Evolutionary conservation across 1,140 invertebrate species (phyloP), one percentile per base, ranked within the genome.

Genomic region (Scylla paramamosain): DNA sequence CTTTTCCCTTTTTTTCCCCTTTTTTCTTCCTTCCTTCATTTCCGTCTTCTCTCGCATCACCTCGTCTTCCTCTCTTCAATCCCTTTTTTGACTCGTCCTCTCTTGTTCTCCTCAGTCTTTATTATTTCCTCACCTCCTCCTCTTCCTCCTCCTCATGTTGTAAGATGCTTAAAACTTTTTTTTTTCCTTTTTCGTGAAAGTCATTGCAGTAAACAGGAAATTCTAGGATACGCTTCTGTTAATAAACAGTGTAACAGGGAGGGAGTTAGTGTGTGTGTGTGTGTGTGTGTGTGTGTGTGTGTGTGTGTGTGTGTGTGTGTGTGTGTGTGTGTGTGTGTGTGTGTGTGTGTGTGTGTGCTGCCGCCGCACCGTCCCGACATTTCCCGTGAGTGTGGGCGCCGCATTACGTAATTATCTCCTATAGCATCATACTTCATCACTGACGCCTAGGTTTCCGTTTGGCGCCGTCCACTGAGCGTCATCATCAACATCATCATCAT

Each of bases 81-180:
- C n/a, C 20, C n/a, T 20, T 77, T 77, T 77, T 77, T n/a, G 0
- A 20, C 67, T 12, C 25, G 0, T n/a, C 25, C n/a, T 77, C 25
- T n/a, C 20, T 77, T 20, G 4, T 77, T n/a, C 32, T 16, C 29
- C 14, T 88, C 87, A 39, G 29, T 31, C 31, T 88, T 39, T 39
- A 39, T 7, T 0, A 39, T 88, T 88, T 88, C 31, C 25, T n/a
- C 7, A 39, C 87, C 87, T 39, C 31, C 32, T 88, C 32, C 67
- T 77, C 67, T 20, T 77, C 67, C 67, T 77, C 67, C 88, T 52
- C 87, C 88, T 90, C n/a, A 77, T n/a, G 67, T n/a, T 77, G 67
- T 77, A 77, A 77, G 25, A 77, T 25, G 16, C 67, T 77, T 77
- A 77, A 4, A 4, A n/a, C 25, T n/a, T 25, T 77, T 77, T 77